Evolutionary conservation across 2,888 invertebrate species (phyloP).

Genomic region (Pyrrhia umbra): DNA sequence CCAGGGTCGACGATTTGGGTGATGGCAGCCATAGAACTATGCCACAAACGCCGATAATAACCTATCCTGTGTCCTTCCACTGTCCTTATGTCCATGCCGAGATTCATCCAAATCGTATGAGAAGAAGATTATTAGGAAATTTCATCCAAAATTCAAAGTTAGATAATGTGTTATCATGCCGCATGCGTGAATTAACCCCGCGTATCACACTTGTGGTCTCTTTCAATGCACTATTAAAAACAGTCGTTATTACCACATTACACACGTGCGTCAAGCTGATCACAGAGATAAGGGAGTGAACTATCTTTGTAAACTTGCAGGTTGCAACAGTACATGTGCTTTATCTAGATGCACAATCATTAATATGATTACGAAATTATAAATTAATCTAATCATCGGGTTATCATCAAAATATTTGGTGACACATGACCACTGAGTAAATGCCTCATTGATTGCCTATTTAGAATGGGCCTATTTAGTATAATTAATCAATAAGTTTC

Average conservation of each 20-base stretch:
- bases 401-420: slow-evolving; percentile 28
- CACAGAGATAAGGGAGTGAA: slow-evolving; percentile 44
- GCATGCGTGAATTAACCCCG: too few species aligned
- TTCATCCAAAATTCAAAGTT: too few species aligned
- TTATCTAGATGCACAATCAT: slow-evolving; percentile 36
- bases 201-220: neutral
- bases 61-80: too few species aligned
- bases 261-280: slow-evolving; percentile 9
- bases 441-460: slow-evolving; percentile 4
- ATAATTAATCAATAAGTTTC: too few species aligned
- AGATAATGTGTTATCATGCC: too few species aligned
- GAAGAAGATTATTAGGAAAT: too few species aligned
- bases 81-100: too few species aligned
- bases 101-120: too few species aligned
- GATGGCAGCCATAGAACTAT: too few species aligned
- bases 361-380: slow-evolving; percentile 16
- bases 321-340: slow-evolving; percentile 19
- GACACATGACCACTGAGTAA: slow-evolving; percentile 9
- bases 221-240: slow-evolving; percentile 18
- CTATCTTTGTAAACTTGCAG: slow-evolving; percentile 11
- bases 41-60: too few species aligned
- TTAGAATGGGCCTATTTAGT: too few species aligned
- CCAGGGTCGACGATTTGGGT: too few species aligned
- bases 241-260: slow-evolving; percentile 15
- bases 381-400: slow-evolving; percentile 11